Conservation (phyloP, 1,140 invertebrate species). For the Anastrepha ludens region DNA sequence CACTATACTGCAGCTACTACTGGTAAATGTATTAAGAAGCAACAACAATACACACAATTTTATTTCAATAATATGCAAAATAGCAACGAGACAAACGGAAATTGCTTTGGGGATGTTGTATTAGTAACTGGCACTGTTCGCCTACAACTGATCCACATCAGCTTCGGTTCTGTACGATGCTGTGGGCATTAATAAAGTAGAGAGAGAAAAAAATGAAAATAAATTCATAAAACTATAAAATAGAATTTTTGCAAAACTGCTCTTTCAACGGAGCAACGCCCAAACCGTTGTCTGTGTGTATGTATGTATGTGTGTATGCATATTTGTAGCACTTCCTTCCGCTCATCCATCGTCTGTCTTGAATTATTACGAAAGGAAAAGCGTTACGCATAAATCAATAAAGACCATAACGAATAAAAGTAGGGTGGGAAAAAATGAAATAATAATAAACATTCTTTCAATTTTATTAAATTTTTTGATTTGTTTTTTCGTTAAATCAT, state of each 20-base stretch:
- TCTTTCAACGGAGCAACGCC: too few relatives aligned
- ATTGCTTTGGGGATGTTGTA: conserved; percentile 42
- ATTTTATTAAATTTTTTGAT: conserved; percentile 15
- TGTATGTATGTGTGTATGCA: too few relatives aligned
- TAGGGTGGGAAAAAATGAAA: background rate
- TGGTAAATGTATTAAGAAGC: background rate
- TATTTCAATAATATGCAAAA: conserved; percentile 52
- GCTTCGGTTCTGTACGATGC: background rate
- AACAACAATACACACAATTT: background rate
- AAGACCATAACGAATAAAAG: background rate
- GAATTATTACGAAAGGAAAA: conserved; percentile 10
- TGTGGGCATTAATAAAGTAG: background rate
- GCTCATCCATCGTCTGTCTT: background rate
- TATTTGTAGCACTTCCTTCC: background rate
- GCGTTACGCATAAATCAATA: conserved; percentile 29
- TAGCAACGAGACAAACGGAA: conserved; percentile 48
- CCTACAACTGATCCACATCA: background rate
- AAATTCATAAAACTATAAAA: background rate
- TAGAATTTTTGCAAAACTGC: background rate
- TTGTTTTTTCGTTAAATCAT: background rate
- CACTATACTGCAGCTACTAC: background rate
- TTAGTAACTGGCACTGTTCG: background rate
- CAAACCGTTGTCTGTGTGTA: too few relatives aligned
- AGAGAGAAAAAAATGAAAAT: background rate
- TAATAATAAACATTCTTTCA: background rate